These are phyloP conservation scores for Melinaea marsaeus DNA, from an alignment of 2,888 invertebrate species.

Conservation along the genomic window DNA sequence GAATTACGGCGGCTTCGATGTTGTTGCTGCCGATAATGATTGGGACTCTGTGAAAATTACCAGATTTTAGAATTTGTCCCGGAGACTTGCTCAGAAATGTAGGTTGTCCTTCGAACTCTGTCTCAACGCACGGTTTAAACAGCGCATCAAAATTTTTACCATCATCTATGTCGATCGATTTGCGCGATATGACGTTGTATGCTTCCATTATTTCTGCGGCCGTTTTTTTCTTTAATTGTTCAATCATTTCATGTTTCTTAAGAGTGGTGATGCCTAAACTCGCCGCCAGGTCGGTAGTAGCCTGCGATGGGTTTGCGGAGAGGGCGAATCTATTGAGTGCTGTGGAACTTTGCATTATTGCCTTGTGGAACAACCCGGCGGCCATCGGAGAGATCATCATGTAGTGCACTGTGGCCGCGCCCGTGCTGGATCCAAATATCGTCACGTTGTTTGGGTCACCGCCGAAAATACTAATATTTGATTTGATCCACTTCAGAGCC, in stretches of 20 bases:
- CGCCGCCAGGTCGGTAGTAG: constrained; percentile 51
- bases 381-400: constrained; percentile 73
- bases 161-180: constrained; percentile 28
- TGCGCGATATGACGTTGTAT: constrained; percentile 29
- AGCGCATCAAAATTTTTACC: constrained; percentile 47
- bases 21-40: constrained; percentile 67
- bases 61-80: constrained; percentile 56
- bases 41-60: constrained; percentile 66
- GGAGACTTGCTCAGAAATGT: constrained; percentile 66
- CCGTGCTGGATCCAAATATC: constrained; percentile 68
- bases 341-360: constrained; percentile 66
- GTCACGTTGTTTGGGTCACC: constrained; percentile 70
- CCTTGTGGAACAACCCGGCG: constrained; percentile 66
- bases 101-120: constrained; percentile 64
- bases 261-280: constrained; percentile 49
- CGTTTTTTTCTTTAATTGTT: constrained; percentile 49
- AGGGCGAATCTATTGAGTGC: constrained; percentile 66
- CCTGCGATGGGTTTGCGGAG: constrained; percentile 53
- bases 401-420: constrained; percentile 67
- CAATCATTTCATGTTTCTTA: constrained; percentile 53
- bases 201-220: constrained; percentile 50
- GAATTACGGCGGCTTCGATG: constrained; percentile 53
- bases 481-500: constrained; percentile 68
- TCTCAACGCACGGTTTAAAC: constrained; percentile 67
- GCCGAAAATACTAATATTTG: constrained; percentile 62